phyloP scores from a whole-genome alignment of 1,140 invertebrate genomes.

The Pissodes strobi region DNA sequence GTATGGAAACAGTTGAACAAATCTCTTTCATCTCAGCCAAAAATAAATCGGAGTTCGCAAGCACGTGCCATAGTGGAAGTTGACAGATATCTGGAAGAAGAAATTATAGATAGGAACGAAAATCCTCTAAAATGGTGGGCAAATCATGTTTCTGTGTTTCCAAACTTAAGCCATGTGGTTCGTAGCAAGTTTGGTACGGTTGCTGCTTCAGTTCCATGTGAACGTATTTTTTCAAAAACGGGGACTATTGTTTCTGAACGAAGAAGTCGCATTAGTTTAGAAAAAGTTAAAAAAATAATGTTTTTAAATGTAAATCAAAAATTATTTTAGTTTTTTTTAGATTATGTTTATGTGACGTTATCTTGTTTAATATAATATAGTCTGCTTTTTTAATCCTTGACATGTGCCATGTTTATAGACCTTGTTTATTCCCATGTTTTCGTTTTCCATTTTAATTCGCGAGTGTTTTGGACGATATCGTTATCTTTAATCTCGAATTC shows the following conservation, averaged over 20 bases:
- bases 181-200: not conserved
- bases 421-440: too few species aligned
- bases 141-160: not conserved
- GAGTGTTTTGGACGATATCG: too few species aligned
- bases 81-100: not conserved
- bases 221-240: conserved; percentile 8
- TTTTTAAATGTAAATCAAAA: not conserved
- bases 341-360: not conserved
- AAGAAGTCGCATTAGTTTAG: not conserved
- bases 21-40: not conserved
- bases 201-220: not conserved
- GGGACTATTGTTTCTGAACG: not conserved
- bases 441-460: too few species aligned
- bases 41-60: not conserved
- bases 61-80: not conserved
- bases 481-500: too few species aligned
- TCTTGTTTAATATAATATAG: too few species aligned
- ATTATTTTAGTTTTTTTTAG: not conserved
- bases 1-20: not conserved
- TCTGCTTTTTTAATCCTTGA: too few species aligned
- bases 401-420: too few species aligned
- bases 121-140: conserved; percentile 8
- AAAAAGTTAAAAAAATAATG: conserved; percentile 2
- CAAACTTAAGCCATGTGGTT: not conserved
- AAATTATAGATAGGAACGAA: not conserved